These are phyloP conservation scores for Hirtodrosophila duncani DNA, from an alignment of 2,888 invertebrate species.

Conservation along the genomic window DNA sequence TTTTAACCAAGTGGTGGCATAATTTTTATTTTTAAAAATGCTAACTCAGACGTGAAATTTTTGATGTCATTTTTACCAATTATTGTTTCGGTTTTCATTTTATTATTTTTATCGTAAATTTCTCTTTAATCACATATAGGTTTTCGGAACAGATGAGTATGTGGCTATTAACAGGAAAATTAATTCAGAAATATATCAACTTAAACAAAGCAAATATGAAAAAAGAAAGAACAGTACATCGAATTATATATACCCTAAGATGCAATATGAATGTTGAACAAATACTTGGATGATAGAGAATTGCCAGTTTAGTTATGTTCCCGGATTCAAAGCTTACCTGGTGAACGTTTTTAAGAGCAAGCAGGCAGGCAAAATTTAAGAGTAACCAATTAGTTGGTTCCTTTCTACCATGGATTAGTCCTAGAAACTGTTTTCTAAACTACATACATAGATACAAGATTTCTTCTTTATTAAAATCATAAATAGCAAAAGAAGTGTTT, in stretches of 20 bases:
- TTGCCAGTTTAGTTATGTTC: too few species aligned
- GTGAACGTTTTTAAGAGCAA: too few species aligned
- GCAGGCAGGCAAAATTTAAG: too few species aligned
- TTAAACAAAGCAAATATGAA: conserved; percentile 18
- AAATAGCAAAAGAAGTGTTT: too few species aligned
- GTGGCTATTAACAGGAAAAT: conserved; percentile 50
- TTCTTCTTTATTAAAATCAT: too few species aligned
- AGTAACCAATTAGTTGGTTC: too few species aligned
- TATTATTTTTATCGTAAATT: conserved; percentile 19
- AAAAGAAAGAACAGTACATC: conserved; percentile 13
- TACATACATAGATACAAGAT: too few species aligned
- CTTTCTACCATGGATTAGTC: too few species aligned
- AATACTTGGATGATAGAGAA: too few species aligned
- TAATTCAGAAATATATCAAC: conserved; percentile 31
- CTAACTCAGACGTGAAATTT: conserved; percentile 30
- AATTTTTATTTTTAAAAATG: conserved; percentile 50
- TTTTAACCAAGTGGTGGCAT: conserved; percentile 33
- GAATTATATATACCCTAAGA: conserved; percentile 23
- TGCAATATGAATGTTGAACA: not conserved
- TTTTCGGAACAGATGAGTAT: conserved; percentile 29
- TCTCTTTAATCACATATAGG: conserved; percentile 23
- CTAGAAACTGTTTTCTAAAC: too few species aligned
- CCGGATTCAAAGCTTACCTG: too few species aligned
- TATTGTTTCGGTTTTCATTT: not conserved
- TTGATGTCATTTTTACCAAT: conserved; percentile 20